Conservation (phyloP, 1,140 invertebrate species). For the Magallana angulata region DNA sequence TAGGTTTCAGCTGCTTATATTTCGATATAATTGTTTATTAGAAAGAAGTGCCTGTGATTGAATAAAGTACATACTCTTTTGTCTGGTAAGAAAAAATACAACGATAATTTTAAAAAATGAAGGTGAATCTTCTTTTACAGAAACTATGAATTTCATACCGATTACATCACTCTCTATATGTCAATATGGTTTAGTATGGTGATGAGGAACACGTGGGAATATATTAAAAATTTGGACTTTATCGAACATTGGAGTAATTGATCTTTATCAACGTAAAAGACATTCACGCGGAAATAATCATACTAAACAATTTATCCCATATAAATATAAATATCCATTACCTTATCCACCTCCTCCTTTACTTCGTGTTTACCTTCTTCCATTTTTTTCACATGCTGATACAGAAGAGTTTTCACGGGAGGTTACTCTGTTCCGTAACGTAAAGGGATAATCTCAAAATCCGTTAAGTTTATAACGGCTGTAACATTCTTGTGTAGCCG, state of each 20-base stretch:
- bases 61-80: too few relatives aligned
- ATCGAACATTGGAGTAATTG: too few relatives aligned
- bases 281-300: too few relatives aligned
- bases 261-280: too few relatives aligned
- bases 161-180: slow-evolving; percentile 1
- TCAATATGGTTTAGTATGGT: too few relatives aligned
- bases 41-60: too few relatives aligned
- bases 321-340: not conserved
- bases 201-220: not conserved
- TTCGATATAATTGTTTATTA: too few relatives aligned
- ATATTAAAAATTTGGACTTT: not conserved
- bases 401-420: not conserved
- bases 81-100: too few relatives aligned
- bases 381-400: slow-evolving; percentile 15
- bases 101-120: not conserved
- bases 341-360: not conserved
- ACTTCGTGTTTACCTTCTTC: slow-evolving; percentile 8
- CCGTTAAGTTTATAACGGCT: too few relatives aligned
- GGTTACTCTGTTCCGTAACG: not conserved
- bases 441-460: not conserved
- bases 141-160: not conserved
- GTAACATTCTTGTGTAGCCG: too few relatives aligned
- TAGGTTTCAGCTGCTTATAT: too few relatives aligned
- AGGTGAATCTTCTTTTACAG: not conserved
- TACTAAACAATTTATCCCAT: too few relatives aligned